A percentile compares a stretch with the other conserved stretches of the same genome.
phyloP scores from a whole-genome alignment of 2,113 vertebrate species.

The Dromas ardeola region DNA sequence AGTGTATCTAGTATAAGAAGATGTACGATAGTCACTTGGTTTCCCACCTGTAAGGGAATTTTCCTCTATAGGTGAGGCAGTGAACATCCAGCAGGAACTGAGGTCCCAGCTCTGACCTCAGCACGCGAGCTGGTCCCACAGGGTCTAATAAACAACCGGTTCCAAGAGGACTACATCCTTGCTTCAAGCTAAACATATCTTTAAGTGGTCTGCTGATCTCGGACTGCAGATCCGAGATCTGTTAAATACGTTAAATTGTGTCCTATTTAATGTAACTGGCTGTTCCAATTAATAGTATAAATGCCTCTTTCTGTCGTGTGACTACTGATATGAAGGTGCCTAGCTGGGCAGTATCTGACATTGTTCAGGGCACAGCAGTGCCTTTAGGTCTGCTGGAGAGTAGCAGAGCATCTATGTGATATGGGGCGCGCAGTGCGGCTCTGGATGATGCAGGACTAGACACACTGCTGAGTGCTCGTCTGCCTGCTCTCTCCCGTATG shows the following conservation, averaged over 20 bases:
- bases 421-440: rapidly evolving
- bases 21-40: neutral
- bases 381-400: neutral
- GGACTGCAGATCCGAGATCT: neutral
- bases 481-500: neutral
- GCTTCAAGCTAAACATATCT: neutral
- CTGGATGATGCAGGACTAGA: neutral
- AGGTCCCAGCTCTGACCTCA: neutral
- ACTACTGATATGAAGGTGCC: no score
- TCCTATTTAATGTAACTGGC: neutral
- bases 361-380: neutral
- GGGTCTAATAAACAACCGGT: neutral
- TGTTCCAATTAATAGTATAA: neutral
- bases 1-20: neutral
- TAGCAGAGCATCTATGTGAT: neutral
- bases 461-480: neutral
- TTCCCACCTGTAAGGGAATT: neutral
- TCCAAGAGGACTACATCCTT: neutral
- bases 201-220: neutral
- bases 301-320: neutral
- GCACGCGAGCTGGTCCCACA: neutral
- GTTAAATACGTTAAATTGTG: neutral
- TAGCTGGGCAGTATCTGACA: neutral
- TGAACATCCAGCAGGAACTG: neutral
- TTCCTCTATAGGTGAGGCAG: neutral